These are phyloP conservation scores for Loripinus fragilis DNA, from an alignment of 2,888 invertebrate species.

Conservation along the genomic window DNA sequence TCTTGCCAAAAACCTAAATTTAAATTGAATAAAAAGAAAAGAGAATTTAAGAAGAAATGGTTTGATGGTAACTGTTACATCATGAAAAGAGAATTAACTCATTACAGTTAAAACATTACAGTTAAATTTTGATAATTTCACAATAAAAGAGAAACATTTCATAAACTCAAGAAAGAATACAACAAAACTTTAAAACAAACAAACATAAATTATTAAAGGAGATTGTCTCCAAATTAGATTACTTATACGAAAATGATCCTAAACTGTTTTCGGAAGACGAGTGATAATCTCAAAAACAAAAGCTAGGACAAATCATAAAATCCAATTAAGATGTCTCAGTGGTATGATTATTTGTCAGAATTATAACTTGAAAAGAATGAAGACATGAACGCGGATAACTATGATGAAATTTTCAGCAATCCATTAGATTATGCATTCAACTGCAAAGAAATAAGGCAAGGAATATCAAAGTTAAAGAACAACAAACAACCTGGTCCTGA, in stretches of 20 bases:
- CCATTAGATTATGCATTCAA: not conserved
- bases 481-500: constrained; percentile 20
- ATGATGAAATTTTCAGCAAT: not conserved
- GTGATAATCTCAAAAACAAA: too few species aligned
- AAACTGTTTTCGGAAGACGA: too few species aligned
- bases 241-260: too few species aligned
- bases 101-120: not conserved
- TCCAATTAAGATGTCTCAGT: not conserved
- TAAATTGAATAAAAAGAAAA: not conserved
- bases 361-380: not conserved
- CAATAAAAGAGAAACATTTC: not conserved
- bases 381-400: not conserved
- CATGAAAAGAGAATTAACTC: not conserved
- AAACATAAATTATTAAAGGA: not conserved
- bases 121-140: not conserved
- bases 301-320: not conserved
- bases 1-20: not conserved
- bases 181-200: not conserved
- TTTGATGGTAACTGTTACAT: not conserved
- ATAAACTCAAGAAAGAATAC: not conserved
- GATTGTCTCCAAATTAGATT: not conserved
- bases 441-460: not conserved
- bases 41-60: constrained; percentile 9
- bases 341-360: not conserved
- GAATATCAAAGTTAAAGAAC: not conserved